Evolutionary conservation across 53 echinoderm and acorn worm species (phyloP), one percentile per base, ranked within the genome.

Genomic region (Holothuria leucospilota): DNA sequence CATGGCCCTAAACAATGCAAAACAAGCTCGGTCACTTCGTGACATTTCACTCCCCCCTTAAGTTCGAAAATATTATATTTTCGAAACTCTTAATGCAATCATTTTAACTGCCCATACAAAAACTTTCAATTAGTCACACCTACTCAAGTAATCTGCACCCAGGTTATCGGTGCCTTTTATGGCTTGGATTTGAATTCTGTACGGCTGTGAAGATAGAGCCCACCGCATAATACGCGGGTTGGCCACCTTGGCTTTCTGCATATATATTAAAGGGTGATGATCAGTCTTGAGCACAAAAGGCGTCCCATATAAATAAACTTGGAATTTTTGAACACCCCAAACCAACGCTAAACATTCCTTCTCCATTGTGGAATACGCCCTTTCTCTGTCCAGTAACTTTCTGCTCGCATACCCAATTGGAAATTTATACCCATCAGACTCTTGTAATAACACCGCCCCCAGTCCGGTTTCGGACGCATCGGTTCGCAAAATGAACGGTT

Each of bases 361-460:
- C n/a, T n/a, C n/a, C n/a, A n/a, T n/a, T n/a, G 83, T 72, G 8
- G 92, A 88, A 63, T 92, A 89, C 6, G 82, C 75, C 52, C 61
- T 69, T 51, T 92, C 86, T 0, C 89, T 59, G 14, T 77, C 24
- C 11, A 86, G 73, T 18, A 93, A 42, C 24, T 90, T 87, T 6
- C 74, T 77, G 40, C 93, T 93, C 20, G 93, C 93, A 29, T 87
- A 93, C 16, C 87, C 6, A 90, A 69, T 11, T 90, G 90, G 49
- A 74, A 52, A 87, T 63, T 81, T 84, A 20, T 80, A 46, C 51
- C 82, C 90, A 26, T 85, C 82, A 16, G 34, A 24, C 24, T 85
- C 88, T 82, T 93, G 93, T 39, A 93, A 84, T 26, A 93, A 81
- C 34, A 87, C 88, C 13, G 88, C 90, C 46, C 92, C 87, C 5